phyloP scores from a whole-genome alignment of 2,888 invertebrate genomes.

The Andrena fulva region DNA sequence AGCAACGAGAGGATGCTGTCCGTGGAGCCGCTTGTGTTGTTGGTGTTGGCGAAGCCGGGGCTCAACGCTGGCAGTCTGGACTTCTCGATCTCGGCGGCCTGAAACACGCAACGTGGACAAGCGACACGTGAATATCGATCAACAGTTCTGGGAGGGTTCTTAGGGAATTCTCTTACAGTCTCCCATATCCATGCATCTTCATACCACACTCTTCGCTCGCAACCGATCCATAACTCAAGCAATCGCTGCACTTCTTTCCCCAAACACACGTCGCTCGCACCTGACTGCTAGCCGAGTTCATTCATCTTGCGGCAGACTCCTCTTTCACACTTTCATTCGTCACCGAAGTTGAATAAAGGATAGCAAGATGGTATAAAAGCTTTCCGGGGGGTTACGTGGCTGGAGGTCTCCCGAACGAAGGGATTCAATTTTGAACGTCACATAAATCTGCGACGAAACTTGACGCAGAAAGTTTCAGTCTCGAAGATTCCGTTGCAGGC shows the following conservation, averaged over 20 bases:
- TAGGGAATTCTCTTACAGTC: neutral
- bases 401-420: no score
- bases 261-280: no score
- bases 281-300: no score
- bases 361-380: no score
- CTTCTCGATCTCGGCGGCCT: conserved; percentile 82
- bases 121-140: neutral
- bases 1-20: conserved; percentile 81
- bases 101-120: conserved; percentile 70
- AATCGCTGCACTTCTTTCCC: no score
- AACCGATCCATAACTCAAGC: no score
- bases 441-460: neutral
- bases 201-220: no score
- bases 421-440: neutral
- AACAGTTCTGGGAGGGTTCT: neutral
- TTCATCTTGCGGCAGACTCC: no score
- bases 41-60: conserved; percentile 72
- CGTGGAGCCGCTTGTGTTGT: conserved; percentile 74
- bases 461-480: neutral
- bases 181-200: neutral
- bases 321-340: no score
- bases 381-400: no score
- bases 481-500: conserved; percentile 42
- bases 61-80: conserved; percentile 80
- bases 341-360: no score